Conservation (phyloP, 2,797 vertebrate species). For the Mico argentatus region DNA sequence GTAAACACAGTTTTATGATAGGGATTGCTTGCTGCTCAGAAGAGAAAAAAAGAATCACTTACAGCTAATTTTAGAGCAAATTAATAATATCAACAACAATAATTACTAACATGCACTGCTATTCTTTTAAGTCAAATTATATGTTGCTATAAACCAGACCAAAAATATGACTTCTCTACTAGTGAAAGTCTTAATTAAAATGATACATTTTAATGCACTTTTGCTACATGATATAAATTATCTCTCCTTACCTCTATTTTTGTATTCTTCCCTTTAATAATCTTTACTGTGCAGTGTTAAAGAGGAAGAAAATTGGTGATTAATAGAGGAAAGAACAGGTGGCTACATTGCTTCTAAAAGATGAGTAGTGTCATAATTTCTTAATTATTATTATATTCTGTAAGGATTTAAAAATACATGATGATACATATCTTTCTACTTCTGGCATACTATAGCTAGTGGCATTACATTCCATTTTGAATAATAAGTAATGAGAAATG, state of each 20-base stretch:
- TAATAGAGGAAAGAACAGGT: conserved; percentile 83
- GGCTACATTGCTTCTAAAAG: conserved; percentile 78
- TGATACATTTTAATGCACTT: conserved; percentile 63
- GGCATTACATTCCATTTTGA: conserved; percentile 80
- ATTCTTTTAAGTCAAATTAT: conserved; percentile 77
- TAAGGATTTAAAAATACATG: conserved; percentile 82
- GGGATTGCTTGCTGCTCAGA: not conserved
- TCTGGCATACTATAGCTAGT: conserved; percentile 79
- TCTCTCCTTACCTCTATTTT: conserved; percentile 58
- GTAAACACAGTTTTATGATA: not conserved
- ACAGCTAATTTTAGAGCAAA: conserved; percentile 57
- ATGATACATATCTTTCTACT: conserved; percentile 81
- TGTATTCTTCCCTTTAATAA: conserved; percentile 68
- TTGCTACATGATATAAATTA: conserved; percentile 50
- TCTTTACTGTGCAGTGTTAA: conserved; percentile 69
- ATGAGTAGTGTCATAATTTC: conserved; percentile 83
- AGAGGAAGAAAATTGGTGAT: conserved; percentile 69
- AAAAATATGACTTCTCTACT: conserved; percentile 69
- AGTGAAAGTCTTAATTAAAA: conserved; percentile 77
- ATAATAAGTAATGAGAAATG: conserved; percentile 85
- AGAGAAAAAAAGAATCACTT: conserved; percentile 27
- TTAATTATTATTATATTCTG: conserved; percentile 85
- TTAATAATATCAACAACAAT: conserved; percentile 69
- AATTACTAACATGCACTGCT: conserved; percentile 48
- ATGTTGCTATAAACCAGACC: conserved; percentile 63